phyloP scores from a whole-genome alignment of 2,888 invertebrate species.

The Megalurothrips usitatus region DNA sequence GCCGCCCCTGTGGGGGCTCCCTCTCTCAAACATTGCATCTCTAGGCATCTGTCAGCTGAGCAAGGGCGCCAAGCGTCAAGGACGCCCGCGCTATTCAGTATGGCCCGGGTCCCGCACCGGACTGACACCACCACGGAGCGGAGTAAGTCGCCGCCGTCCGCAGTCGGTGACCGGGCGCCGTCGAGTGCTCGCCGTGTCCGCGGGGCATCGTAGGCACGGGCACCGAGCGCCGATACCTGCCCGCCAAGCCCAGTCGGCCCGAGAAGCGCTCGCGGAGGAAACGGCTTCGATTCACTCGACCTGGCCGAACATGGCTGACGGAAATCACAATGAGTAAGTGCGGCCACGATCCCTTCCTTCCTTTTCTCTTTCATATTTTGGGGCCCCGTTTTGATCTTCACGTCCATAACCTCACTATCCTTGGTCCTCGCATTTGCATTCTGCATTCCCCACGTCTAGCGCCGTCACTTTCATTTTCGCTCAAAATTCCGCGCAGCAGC shows the following conservation, averaged over 20 bases:
- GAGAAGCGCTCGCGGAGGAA: too few species aligned
- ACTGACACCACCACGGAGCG: not conserved
- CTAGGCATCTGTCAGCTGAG: not conserved
- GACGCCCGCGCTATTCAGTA: conserved; percentile 13
- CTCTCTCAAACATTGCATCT: not conserved
- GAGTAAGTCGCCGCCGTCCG: not conserved
- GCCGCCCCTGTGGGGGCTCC: too few species aligned
- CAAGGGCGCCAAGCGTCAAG: not conserved
- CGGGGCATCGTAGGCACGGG: not conserved
- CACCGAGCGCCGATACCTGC: too few species aligned
- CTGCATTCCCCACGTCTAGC: not conserved
- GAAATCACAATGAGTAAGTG: not conserved
- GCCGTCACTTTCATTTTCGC: not conserved
- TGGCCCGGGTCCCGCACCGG: not conserved
- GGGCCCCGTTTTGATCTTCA: not conserved
- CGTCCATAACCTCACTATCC: not conserved
- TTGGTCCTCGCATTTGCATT: too few species aligned
- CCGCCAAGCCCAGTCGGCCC: too few species aligned
- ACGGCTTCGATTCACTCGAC: too few species aligned
- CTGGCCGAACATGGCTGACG: not conserved
- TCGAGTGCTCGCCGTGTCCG: not conserved
- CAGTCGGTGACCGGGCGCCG: not conserved
- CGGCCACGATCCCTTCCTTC: too few species aligned
- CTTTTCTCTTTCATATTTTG: not conserved
- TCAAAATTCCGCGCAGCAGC: not conserved